Evolutionary conservation across 2,113 vertebrate genomes (phyloP).

Genomic region (Etia nguti): DNA sequence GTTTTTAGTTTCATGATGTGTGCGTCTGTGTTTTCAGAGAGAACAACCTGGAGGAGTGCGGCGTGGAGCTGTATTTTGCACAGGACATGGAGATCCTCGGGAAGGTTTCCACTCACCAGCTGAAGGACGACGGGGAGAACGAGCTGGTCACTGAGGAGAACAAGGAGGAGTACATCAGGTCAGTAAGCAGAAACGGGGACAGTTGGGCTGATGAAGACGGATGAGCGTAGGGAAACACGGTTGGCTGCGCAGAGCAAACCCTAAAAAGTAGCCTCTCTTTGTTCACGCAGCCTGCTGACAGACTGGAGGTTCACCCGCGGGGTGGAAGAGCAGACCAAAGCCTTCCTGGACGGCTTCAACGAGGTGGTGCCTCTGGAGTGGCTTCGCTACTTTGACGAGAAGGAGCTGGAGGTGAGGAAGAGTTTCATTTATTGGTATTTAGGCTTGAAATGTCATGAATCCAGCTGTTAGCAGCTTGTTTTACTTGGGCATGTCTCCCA

Average conservation of each 20-base stretch:
- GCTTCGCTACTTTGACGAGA: conserved; percentile 96
- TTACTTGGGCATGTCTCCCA: not conserved
- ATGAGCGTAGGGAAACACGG: not conserved
- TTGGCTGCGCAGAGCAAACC: not conserved
- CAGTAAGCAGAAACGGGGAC: not conserved
- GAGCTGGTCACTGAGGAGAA: conserved; percentile 92
- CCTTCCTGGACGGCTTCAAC: conserved; percentile 95
- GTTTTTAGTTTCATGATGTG: not conserved
- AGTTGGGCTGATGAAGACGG: not conserved
- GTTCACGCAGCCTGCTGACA: conserved; percentile 81
- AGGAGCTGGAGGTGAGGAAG: conserved; percentile 87
- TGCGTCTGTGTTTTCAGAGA: conserved; percentile 72
- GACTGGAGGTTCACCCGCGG: conserved; percentile 97
- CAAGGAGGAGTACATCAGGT: conserved; percentile 98
- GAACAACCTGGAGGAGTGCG: conserved; percentile 92
- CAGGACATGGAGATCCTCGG: conserved; percentile 99
- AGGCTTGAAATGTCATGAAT: not conserved
- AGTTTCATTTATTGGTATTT: accelerated
- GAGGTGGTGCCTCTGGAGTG: conserved; percentile 96
- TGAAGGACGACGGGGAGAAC: conserved; percentile 91
- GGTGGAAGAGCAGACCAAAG: conserved; percentile 95
- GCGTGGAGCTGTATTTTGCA: conserved; percentile 94
- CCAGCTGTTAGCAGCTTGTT: not conserved
- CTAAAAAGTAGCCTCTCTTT: not conserved
- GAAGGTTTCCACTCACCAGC: conserved; percentile 92